phyloP scores from a whole-genome alignment of 2,113 vertebrate genomes.

The Pogona vitticeps region DNA sequence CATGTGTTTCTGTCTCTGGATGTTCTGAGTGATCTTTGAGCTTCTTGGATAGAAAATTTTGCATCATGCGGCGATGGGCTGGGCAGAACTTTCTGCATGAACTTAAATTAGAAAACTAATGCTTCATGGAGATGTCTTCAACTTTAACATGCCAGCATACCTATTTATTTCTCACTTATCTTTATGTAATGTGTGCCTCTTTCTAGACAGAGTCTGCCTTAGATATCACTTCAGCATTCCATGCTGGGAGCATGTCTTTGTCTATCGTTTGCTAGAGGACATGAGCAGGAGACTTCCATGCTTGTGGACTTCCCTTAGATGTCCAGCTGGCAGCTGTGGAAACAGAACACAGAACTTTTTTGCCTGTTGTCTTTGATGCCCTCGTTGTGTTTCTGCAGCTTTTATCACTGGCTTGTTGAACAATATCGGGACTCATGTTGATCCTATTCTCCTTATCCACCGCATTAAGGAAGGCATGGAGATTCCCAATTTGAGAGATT shows the following conservation, averaged over 20 bases:
- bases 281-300: not conserved
- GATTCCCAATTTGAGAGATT: slow-evolving; percentile 97
- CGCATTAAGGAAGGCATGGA: slow-evolving; percentile 99
- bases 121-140: not conserved
- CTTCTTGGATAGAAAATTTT: slow-evolving; percentile 4
- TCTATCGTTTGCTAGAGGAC: not conserved
- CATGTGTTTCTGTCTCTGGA: slow-evolving; percentile 48
- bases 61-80: not conserved
- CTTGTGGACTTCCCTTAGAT: not conserved
- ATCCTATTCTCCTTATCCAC: slow-evolving; percentile 95
- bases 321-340: not conserved
- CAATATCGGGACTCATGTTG: slow-evolving; percentile 97
- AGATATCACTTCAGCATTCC: no score
- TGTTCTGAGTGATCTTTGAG: slow-evolving; percentile 13
- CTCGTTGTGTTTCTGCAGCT: slow-evolving; percentile 73
- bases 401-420: slow-evolving; percentile 98
- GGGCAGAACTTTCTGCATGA: not conserved
- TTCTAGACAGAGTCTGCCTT: not conserved
- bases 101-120: not conserved
- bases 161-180: not conserved
- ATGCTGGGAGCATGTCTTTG: no score
- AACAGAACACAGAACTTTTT: not conserved
- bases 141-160: not conserved
- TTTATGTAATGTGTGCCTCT: not conserved
- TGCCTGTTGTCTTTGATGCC: not conserved